Conservation (phyloP, 2,888 invertebrate species). For the Tortrix viridana region DNA sequence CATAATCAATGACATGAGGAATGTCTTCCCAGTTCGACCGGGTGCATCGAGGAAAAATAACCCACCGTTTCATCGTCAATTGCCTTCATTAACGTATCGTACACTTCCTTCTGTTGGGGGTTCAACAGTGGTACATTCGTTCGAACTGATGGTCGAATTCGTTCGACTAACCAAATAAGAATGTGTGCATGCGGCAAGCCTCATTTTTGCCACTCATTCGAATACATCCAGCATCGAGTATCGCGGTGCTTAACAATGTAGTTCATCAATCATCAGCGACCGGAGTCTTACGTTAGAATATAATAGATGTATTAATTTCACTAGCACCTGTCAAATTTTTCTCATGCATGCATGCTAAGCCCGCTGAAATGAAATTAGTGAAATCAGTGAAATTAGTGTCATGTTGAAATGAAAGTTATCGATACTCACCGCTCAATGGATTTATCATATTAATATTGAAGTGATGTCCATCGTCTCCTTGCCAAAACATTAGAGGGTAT, state of each 20-base stretch:
- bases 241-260: slow-evolving; percentile 39
- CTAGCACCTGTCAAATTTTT: too few relatives aligned
- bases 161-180: slow-evolving; percentile 4
- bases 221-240: slow-evolving; percentile 43
- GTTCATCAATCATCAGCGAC: slow-evolving; percentile 37
- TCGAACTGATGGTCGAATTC: slow-evolving; percentile 42
- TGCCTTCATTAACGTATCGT: too few relatives aligned
- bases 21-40: too few relatives aligned
- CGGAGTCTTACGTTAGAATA: too few relatives aligned
- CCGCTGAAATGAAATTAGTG: too few relatives aligned
- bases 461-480: slow-evolving; percentile 48
- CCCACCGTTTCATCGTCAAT: too few relatives aligned
- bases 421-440: slow-evolving; percentile 31
- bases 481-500: slow-evolving; percentile 46
- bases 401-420: neutral
- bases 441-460: slow-evolving; percentile 42
- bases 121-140: slow-evolving; percentile 47
- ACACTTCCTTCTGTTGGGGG: too few relatives aligned
- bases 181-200: slow-evolving; percentile 16
- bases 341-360: too few relatives aligned
- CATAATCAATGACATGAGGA: too few relatives aligned
- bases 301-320: too few relatives aligned
- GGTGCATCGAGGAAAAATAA: too few relatives aligned
- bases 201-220: slow-evolving; percentile 9
- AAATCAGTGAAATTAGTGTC: too few relatives aligned